Conservation (phyloP, 2,113 vertebrate species). For the Crocuta crocuta region DNA sequence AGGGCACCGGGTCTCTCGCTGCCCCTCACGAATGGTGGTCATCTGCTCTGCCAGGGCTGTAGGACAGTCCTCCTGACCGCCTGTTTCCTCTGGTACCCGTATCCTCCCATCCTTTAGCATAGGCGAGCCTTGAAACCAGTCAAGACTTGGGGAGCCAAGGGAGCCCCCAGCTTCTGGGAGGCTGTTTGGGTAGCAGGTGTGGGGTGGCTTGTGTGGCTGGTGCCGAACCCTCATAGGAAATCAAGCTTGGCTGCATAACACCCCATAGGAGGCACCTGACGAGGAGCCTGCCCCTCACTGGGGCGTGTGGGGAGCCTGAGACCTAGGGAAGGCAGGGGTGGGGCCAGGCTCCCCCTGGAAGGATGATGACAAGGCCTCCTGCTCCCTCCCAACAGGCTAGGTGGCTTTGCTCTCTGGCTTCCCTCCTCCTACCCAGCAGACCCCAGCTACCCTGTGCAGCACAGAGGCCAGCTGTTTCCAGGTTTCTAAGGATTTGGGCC, state of each 20-base stretch:
- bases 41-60: not conserved
- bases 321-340: not conserved
- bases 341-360: not conserved
- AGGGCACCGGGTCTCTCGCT: not conserved
- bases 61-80: not conserved
- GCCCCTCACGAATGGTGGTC: not conserved
- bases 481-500: not conserved
- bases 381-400: not conserved
- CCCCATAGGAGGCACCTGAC: not conserved
- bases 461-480: not conserved
- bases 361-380: rapidly evolving
- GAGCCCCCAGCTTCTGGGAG: not conserved
- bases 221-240: not conserved
- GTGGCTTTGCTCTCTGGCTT: not conserved
- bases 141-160: not conserved
- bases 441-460: not conserved
- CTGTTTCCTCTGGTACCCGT: not conserved
- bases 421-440: not conserved
- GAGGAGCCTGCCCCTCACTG: not conserved
- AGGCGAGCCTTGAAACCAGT: not conserved
- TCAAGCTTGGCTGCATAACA: not conserved
- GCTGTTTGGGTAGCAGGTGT: not conserved
- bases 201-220: not conserved
- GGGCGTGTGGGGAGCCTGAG: not conserved
- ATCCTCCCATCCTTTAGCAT: no score